Percentiles rank a stretch among this genome's conserved stretches.
phyloP scores from a whole-genome alignment of 2,888 invertebrate species.

The Netelia inedita region DNA sequence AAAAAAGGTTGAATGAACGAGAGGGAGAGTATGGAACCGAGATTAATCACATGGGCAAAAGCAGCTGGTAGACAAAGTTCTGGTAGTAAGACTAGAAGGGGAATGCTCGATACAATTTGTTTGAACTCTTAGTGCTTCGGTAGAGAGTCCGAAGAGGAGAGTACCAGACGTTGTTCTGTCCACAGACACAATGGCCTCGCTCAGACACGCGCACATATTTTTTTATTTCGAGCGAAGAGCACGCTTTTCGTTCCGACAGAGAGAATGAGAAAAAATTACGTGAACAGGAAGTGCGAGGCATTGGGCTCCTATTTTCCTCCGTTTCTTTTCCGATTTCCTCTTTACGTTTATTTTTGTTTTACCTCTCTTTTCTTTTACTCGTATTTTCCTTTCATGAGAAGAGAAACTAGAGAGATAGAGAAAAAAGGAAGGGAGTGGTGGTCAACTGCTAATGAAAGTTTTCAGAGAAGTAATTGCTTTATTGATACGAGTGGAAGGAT shows the following conservation, averaged over 20 bases:
- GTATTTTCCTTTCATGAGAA: conserved; percentile 14
- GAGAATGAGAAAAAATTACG: conserved; percentile 76
- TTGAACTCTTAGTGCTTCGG: conserved; percentile 30
- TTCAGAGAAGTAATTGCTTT: conserved; percentile 82
- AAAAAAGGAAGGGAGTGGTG: conserved; percentile 56
- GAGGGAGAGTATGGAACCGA: conserved; percentile 60
- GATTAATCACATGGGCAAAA: conserved; percentile 56
- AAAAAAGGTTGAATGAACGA: background rate
- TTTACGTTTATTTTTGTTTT: conserved; percentile 33
- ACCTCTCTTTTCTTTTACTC: conserved; percentile 13
- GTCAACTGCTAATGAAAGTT: conserved; percentile 82
- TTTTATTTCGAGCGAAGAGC: conserved; percentile 44
- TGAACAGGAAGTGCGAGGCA: conserved; percentile 79
- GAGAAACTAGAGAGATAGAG: conserved; percentile 55
- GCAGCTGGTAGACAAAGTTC: conserved; percentile 13
- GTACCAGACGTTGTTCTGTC: conserved; percentile 26
- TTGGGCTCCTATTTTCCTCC: conserved; percentile 59
- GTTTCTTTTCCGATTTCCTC: background rate
- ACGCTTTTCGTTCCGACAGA: conserved; percentile 60
- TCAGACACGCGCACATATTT: conserved; percentile 4
- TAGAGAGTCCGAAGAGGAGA: background rate
- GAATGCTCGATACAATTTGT: conserved; percentile 10
- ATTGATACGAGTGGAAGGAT: conserved; percentile 79
- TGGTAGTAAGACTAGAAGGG: conserved; percentile 47
- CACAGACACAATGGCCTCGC: background rate